Evolutionary conservation across 2,888 invertebrate genomes (phyloP), one percentile per base, ranked within the genome.

Genomic region (Diachrysia chrysitis): DNA sequence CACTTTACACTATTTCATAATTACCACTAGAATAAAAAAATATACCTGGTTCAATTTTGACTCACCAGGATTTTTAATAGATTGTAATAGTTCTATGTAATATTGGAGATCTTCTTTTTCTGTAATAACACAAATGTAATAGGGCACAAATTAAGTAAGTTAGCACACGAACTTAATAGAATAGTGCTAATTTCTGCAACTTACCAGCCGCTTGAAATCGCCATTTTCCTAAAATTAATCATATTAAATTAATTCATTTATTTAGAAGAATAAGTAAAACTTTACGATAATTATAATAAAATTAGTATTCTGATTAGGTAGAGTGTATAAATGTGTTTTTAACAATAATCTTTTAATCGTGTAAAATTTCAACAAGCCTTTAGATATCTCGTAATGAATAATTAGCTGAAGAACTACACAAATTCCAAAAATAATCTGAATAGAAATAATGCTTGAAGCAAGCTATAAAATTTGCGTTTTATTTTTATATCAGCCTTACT

Each of bases 391-490:
- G 7, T 32, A 10, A 10, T 10, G 10, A 10, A 6, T 9, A 1
- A 10, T 32, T 32, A 32, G 0, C 0, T 32, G 10, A 10, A n/a
- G 5, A 42, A n/a, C n/a, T 42, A n/a, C 5, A 37, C 37, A 37
- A 12, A 19, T 9, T 48, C 9, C 19, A 21, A 51, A 51, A 42
- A 51, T 7, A 54, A 54, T 21, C 21, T 10, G 14, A 12, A 21
- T 23, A 21, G 7, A 14, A 54, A 54, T 16, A 25, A 25, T 16
- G 25, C 5, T 42, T 17, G 58, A 53, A 57, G 42, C n/a, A 37
- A 37, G 55, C 56, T n/a, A 60, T 66, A 57, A 76, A 21, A 63
- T 63, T 71, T 62, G 6, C 42, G 53, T 71, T 79, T 78, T 61
- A 71, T 69, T 66, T n/a, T 61, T 23, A 58, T 46, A 56, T 66